Percentiles rank a stretch among this genome's conserved stretches.
Evolutionary conservation across 2,113 vertebrate species (phyloP).

Genomic region (Podarcis raffonei): DNA sequence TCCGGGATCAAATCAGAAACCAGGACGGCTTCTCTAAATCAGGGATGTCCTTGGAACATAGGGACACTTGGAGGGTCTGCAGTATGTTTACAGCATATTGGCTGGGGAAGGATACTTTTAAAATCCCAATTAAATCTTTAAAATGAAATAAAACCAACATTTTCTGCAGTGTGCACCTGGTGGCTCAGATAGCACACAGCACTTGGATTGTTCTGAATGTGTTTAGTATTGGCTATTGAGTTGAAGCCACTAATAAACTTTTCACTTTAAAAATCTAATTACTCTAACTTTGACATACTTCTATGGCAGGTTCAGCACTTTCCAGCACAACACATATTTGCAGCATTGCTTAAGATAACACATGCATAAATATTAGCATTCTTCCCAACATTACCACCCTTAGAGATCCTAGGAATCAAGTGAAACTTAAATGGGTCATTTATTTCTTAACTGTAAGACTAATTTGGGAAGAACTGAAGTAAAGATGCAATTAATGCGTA

Average conservation of each 20-base stretch:
- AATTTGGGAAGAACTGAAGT: neutral
- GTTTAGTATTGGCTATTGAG: neutral
- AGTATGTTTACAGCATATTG: neutral
- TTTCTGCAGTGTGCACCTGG: constrained; percentile 36
- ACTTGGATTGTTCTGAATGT: constrained; percentile 39
- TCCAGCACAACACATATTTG: neutral
- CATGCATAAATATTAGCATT: neutral
- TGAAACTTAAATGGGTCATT: neutral
- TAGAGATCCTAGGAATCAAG: accelerated
- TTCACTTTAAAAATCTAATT: constrained; percentile 50
- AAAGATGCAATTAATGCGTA: neutral
- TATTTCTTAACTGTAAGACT: neutral
- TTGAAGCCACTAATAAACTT: neutral
- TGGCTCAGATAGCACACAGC: constrained; percentile 43
- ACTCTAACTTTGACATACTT: constrained; percentile 34
- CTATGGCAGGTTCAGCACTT: constrained; percentile 16
- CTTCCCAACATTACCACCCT: neutral
- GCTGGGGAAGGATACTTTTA: constrained; percentile 45
- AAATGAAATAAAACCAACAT: constrained; percentile 29
- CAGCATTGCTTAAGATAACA: constrained; percentile 8
- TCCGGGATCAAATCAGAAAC: no score
- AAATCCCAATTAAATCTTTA: constrained; percentile 42
- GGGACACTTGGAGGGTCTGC: no score
- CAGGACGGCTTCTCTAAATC: no score
- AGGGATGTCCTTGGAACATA: no score